Conservation (phyloP, 2,888 invertebrate genomes). For the Caenorhabditis angaria region DNA sequence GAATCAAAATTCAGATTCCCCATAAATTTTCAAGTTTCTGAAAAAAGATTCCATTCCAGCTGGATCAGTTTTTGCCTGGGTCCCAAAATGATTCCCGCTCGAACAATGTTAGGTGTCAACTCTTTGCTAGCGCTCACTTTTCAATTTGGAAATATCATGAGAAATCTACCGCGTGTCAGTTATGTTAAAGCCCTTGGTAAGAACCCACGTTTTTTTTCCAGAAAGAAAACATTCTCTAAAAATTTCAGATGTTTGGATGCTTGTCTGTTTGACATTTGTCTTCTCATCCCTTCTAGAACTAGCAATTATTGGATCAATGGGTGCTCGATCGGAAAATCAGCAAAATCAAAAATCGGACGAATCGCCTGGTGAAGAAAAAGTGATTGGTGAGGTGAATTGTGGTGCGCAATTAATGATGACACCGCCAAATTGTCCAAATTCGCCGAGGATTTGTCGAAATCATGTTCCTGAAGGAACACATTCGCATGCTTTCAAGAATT, state of each 20-base stretch:
- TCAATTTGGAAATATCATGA: slow-evolving; percentile 71
- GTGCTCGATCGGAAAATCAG: slow-evolving; percentile 46
- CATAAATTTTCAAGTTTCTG: no score
- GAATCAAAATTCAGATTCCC: slow-evolving; percentile 6
- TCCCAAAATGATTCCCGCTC: slow-evolving; percentile 66
- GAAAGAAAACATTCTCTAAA: background rate
- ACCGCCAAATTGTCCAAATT: slow-evolving; percentile 42
- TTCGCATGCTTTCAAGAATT: slow-evolving; percentile 51
- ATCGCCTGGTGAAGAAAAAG: slow-evolving; percentile 15
- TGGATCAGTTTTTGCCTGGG: slow-evolving; percentile 67
- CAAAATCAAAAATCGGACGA: slow-evolving; percentile 10
- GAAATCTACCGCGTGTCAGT: slow-evolving; percentile 67
- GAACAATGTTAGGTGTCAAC: slow-evolving; percentile 70
- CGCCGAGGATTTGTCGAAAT: slow-evolving; percentile 55
- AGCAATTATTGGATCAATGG: slow-evolving; percentile 67
- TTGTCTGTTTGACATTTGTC: slow-evolving; percentile 67
- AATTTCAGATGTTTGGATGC: slow-evolving; percentile 63
- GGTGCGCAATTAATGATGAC: slow-evolving; percentile 35
- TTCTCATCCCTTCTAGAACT: slow-evolving; percentile 67
- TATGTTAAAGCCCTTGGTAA: slow-evolving; percentile 60
- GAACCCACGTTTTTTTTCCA: background rate
- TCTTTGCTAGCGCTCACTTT: slow-evolving; percentile 62
- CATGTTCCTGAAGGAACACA: slow-evolving; percentile 52
- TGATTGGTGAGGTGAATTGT: slow-evolving; percentile 12
- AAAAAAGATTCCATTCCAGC: slow-evolving; percentile 37